A percentile compares a stretch with the other conserved stretches of the same genome.
phyloP scores from a whole-genome alignment of 2,888 invertebrate species.

The Tholera decimalis region DNA sequence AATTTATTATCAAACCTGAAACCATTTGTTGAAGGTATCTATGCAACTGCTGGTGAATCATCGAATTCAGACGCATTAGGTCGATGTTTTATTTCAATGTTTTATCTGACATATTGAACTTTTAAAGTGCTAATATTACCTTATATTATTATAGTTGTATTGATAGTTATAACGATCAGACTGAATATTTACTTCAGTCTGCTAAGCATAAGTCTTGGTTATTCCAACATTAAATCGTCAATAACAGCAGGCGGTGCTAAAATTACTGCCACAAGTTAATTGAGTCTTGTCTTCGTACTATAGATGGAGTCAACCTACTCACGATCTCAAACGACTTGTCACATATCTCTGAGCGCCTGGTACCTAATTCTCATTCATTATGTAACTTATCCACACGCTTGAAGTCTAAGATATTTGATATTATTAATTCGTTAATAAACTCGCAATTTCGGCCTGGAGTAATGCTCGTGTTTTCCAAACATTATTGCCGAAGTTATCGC shows the following conservation, averaged over 20 bases:
- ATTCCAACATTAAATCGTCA: conserved; percentile 25
- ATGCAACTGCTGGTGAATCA: conserved; percentile 33
- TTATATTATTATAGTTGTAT: conserved; percentile 1
- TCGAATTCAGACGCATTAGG: conserved; percentile 20
- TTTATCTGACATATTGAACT: conserved; percentile 18
- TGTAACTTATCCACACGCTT: conserved; percentile 34
- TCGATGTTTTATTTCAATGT: conserved; percentile 28
- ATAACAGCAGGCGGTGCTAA: conserved; percentile 43
- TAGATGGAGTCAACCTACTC: conserved; percentile 54
- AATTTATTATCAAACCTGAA: conserved; percentile 44
- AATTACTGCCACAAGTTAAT: conserved; percentile 48
- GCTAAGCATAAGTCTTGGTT: conserved; percentile 22
- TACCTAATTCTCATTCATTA: conserved; percentile 35
- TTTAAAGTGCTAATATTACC: background rate
- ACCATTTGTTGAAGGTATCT: conserved; percentile 25
- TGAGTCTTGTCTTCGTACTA: conserved; percentile 36
- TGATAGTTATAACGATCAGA: conserved; percentile 10
- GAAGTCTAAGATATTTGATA: conserved; percentile 27
- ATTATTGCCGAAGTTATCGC: conserved; percentile 81
- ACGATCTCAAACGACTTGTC: conserved; percentile 68
- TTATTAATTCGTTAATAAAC: conserved; percentile 67
- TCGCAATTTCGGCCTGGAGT: conserved; percentile 74
- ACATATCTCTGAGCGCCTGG: conserved; percentile 35
- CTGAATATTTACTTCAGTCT: conserved; percentile 6
- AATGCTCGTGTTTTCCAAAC: conserved; percentile 80